phyloP scores from a whole-genome alignment of 30 jellyfish, hydroid and myxozoan species.

The Rhopilema esculentum region DNA sequence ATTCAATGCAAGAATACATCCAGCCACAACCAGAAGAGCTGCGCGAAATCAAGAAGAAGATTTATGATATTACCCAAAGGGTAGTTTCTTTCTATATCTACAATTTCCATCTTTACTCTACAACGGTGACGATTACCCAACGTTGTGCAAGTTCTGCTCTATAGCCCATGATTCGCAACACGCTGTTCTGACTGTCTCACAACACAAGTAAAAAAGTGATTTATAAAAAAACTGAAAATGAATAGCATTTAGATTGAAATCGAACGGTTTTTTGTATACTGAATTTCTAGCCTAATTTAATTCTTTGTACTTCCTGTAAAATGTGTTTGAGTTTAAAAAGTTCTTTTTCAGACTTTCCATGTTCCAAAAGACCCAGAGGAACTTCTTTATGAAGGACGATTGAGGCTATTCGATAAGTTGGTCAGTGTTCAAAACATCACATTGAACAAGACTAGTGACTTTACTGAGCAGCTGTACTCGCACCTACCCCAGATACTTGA shows the following conservation, averaged over 20 bases:
- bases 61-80: slow-evolving; percentile 19
- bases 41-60: slow-evolving; percentile 22
- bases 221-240: no score
- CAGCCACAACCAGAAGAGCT: slow-evolving; percentile 19
- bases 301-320: no score
- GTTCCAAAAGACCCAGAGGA: slow-evolving; percentile 52
- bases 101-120: no score
- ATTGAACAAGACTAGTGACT: slow-evolving; percentile 38
- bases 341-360: slow-evolving; percentile 46
- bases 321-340: no score
- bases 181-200: no score
- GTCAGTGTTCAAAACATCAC: slow-evolving; percentile 41
- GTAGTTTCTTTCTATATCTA: not conserved
- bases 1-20: slow-evolving; percentile 8
- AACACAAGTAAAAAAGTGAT: no score
- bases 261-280: no score
- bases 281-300: no score
- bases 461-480: slow-evolving; percentile 24
- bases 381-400: slow-evolving; percentile 31
- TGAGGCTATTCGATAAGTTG: slow-evolving; percentile 50
- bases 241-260: no score
- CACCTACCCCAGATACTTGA: slow-evolving; percentile 30
- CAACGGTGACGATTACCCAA: no score
- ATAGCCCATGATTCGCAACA: no score
- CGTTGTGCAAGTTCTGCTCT: no score